Evolutionary conservation across 2,888 invertebrate species (phyloP).

Genomic region (Lathronympha strigana): DNA sequence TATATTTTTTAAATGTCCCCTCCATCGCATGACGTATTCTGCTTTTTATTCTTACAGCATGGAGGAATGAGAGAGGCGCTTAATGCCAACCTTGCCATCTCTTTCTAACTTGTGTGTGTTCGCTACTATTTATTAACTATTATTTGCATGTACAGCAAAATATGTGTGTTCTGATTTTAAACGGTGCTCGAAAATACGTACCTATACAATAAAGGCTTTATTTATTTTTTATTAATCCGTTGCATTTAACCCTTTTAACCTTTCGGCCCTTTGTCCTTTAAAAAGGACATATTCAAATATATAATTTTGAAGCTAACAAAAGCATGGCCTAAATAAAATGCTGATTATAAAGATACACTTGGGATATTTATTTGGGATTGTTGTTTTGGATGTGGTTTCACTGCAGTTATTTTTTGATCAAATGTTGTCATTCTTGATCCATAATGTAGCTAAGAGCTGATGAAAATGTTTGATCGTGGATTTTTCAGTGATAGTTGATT

Average conservation of each 20-base stretch:
- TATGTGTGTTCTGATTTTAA: neutral
- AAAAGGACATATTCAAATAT: neutral
- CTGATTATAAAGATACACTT: neutral
- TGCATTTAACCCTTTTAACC: neutral
- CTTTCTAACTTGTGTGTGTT: slow-evolving; percentile 63
- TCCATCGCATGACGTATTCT: slow-evolving; percentile 50
- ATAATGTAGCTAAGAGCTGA: slow-evolving; percentile 18
- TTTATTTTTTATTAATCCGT: neutral
- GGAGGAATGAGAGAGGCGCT: slow-evolving; percentile 75
- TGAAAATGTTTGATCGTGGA: slow-evolving; percentile 27
- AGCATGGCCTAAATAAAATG: slow-evolving; percentile 11
- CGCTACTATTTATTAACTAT: slow-evolving; percentile 55
- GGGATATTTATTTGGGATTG: neutral
- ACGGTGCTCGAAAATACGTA: slow-evolving; percentile 28
- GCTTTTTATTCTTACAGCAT: slow-evolving; percentile 75
- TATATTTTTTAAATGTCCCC: slow-evolving; percentile 1
- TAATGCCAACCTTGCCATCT: slow-evolving; percentile 60
- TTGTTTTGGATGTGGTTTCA: slow-evolving; percentile 14
- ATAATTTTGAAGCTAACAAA: neutral
- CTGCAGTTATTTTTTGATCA: slow-evolving; percentile 25
- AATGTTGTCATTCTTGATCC: slow-evolving; percentile 26
- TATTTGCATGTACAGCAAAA: slow-evolving; percentile 49
- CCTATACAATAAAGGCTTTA: slow-evolving; percentile 23
- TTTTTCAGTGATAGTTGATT: slow-evolving; percentile 27
- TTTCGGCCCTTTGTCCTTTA: neutral